Base-by-base conservation (phyloP, 2,888 invertebrate genomes). In the Andrena fulva region DNA sequence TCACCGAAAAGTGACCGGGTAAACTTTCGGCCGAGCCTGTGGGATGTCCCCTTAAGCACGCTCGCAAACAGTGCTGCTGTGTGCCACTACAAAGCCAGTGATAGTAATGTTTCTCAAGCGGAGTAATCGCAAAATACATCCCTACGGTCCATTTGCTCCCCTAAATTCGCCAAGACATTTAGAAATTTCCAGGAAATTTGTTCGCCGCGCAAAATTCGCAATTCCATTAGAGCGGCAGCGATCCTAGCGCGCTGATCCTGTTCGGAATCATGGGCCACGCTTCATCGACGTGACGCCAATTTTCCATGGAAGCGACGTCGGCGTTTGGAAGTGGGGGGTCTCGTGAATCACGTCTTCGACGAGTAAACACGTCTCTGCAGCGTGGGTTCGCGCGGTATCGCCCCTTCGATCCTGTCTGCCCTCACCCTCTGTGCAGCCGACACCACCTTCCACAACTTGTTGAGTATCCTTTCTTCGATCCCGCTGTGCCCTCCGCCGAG, bases 401-500 rank as follows among this genome's bases (percentile, higher is more conserved):
- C 12, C 35, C 2, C 29, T 29, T 24, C 52, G 59, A 74, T 68
- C 59, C 62, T 12, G 54, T 60, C 20, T 12, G 12, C 27, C 20
- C n/a, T n/a, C 29, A n/a, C 10, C 7, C 10, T 31, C 20, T 10
- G 8, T 7, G 5, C 5, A 2, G 16, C 16, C 7, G 8, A 20
- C 8, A 24, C 8, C 54, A 4, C 16, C 29, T n/a, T 56, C 67
- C 67, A 31, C 81, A 81, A 81, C 81, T 82, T 81, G 82, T 81
- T 81, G 81, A 83, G 69, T 77, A 81, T 62, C 82, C 73, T 77
- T 81, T 76, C 69, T 72, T 64, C 60, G 33, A 54, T 54, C 56
- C 8, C 24, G 48, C 16, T 16, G 42, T 0, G 42, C 12, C 42
- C 12, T 42, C 42, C 42, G 12, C 42, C 1, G 12, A 42, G 42